Base-by-base conservation (phyloP, 1,140 invertebrate species). In the Calycopis cecrops region DNA sequence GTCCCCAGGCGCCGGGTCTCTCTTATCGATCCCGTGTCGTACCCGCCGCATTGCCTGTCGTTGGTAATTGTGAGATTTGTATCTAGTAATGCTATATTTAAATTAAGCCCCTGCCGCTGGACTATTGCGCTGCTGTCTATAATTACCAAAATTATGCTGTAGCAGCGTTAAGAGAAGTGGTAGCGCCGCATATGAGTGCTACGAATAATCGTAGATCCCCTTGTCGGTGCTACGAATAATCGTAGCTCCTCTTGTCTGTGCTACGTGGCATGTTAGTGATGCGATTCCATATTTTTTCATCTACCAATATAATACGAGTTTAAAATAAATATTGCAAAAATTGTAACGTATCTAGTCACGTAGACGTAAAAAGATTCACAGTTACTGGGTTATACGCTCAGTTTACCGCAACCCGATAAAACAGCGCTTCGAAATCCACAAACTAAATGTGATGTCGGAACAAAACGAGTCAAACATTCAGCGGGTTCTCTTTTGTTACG, bases 11-110 rank as follows among this genome's bases (percentile, higher is more conserved):
- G 47, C 49, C 82, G 55, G 52, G 84, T 78, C 52, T 81, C 72
- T 60, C 90, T 79, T 55, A 89, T 80, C 0, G 89, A 88, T 33
- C 90, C 88, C 9, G 89, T 89, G 3, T 90, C 89, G 55, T 90
- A 92, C 0, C 92, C 92, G 1, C 92, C 92, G 7, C 91, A 92
- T 62, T 93, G 73, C 54, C 92, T 89, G 57, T 69, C 3, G n/a
- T 9, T 11, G 9, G 9, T 4, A 49, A 6, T 28, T n/a, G n/a
- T n/a, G n/a, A n/a, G n/a, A n/a, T n/a, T n/a, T n/a, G n/a, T n/a
- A n/a, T n/a, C n/a, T n/a, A n/a, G n/a, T n/a, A n/a, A n/a, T n/a
- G n/a, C n/a, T n/a, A n/a, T n/a, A n/a, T n/a, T n/a, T n/a, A n/a
- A n/a, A n/a, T n/a, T n/a, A n/a, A n/a, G n/a, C n/a, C n/a, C n/a